A percentile compares a stretch with the other conserved stretches of the same genome.
Conservation (phyloP, 1,140 invertebrate species). For the Papilio polyxenes region DNA sequence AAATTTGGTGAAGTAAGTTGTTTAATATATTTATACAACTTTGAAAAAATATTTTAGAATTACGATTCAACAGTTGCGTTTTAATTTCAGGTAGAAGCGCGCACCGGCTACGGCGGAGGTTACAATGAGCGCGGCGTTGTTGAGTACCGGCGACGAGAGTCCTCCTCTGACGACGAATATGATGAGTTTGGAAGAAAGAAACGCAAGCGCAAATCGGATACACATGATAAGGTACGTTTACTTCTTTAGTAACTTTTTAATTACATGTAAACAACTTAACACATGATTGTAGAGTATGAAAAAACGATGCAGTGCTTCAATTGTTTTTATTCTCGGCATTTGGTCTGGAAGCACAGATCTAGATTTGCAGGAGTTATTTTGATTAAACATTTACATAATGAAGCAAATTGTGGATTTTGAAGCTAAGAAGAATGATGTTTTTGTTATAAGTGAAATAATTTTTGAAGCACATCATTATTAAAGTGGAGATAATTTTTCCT, state of each 20-base stretch:
- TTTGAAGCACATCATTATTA: constrained; percentile 78
- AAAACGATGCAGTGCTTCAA: constrained; percentile 10
- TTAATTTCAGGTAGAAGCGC: constrained; percentile 83
- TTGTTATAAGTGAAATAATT: constrained; percentile 68
- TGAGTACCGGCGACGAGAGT: constrained; percentile 93
- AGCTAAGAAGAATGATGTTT: constrained; percentile 76
- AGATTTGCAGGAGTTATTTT: constrained; percentile 38
- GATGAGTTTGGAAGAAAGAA: constrained; percentile 98
- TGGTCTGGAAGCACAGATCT: constrained; percentile 33
- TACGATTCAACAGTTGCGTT: constrained; percentile 15
- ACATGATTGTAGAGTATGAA: background rate
- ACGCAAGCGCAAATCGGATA: constrained; percentile 67
- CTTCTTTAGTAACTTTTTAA: constrained; percentile 30
- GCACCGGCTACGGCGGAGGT: constrained; percentile 91
- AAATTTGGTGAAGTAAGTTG: constrained; percentile 92
- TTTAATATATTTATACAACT: background rate
- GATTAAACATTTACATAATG: constrained; percentile 50
- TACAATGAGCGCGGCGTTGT: constrained; percentile 97
- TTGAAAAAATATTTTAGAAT: background rate
- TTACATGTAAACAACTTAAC: constrained; percentile 25
- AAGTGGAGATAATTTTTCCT: constrained; percentile 81
- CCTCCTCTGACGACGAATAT: constrained; percentile 95
- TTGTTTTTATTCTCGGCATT: constrained; percentile 21
- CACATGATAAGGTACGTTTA: constrained; percentile 62
- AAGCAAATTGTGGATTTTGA: constrained; percentile 71